Evolutionary conservation across 2,797 vertebrate species (phyloP), one percentile per base, ranked within the genome.

Genomic region (Gephyroberyx darwinii): DNA sequence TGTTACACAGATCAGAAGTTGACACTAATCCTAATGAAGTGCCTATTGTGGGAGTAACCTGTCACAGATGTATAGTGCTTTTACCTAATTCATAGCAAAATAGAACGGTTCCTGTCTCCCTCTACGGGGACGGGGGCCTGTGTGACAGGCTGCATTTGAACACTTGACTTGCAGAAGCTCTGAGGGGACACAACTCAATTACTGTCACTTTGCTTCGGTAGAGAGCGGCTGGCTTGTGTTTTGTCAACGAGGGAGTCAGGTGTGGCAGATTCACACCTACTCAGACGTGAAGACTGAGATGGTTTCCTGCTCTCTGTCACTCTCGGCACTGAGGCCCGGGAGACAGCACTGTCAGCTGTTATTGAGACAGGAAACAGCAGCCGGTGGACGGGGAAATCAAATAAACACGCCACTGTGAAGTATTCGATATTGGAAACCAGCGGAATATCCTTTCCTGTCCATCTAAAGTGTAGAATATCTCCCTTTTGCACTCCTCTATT

Each of bases 21-120:
- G 80, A 88, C 75, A 78, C 45, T 75, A 69, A 83, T 82, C 69
- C 71, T 69, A 62, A 83, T 43, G 39, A 79, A 64, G 60, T 60
- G 71, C 54, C 52, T 65, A 20, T 41, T 75, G 65, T 71, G 75
- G 60, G 72, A 77, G 69, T 69, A 78, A 55, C 43, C 64, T 83
- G 73, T 73, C 75, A 73, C 31, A 58, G 55, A 68, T 57, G 30
- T 57, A 68, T 22, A 37, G 66, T 52, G 63, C 58, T 39, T 74
- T 62, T 76, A 53, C 26, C 37, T 58, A 59, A 74, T 77, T 77
- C 54, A 41, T 9, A 55, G 55, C 60, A 73, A 83, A 62, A 45
- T 57, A 13, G n/a, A 70, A 75, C 47, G 52, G 48, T 74, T 64
- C 70, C 33, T 35, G 51, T 80, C 54, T 76, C 47, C 1, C 26